Percentiles rank a stretch among this genome's conserved stretches.
Evolutionary conservation across 2,113 vertebrate genomes (phyloP).

Genomic region (Misgurnus mizolepis): DNA sequence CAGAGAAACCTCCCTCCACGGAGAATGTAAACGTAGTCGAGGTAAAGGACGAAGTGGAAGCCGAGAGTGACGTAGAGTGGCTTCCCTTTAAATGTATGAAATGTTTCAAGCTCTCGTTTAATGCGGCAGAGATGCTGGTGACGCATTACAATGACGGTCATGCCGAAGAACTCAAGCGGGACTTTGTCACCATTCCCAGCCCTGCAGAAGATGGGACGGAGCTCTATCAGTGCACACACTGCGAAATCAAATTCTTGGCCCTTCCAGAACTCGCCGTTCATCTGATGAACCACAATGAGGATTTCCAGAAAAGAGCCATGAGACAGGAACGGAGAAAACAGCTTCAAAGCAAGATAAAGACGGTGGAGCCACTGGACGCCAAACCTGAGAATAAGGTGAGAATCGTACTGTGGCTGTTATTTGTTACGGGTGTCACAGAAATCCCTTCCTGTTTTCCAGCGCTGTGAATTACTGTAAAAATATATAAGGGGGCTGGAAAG

Average conservation of each 20-base stretch:
- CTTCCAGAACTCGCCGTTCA: constrained; percentile 85
- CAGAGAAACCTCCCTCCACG: constrained; percentile 72
- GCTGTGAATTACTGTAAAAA: too few relatives aligned
- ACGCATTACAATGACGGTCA: constrained; percentile 97
- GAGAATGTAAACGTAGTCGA: constrained; percentile 71
- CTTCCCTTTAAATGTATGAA: constrained; percentile 93
- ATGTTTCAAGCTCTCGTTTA: constrained; percentile 92
- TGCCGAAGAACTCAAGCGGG: constrained; percentile 89
- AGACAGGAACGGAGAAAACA: constrained; percentile 88
- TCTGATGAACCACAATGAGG: constrained; percentile 90
- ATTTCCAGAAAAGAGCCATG: constrained; percentile 93
- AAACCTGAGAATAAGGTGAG: constrained; percentile 81
- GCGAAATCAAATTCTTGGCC: constrained; percentile 86
- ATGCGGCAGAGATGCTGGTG: constrained; percentile 85
- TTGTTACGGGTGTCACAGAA: constrained; percentile 3
- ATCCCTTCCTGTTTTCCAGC: too few relatives aligned
- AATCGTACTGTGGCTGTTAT: not conserved
- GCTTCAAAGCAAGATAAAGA: constrained; percentile 89
- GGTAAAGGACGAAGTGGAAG: constrained; percentile 78
- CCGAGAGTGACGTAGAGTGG: constrained; percentile 82
- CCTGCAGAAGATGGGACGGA: constrained; percentile 74
- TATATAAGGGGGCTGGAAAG: too few relatives aligned
- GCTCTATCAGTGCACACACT: constrained; percentile 92
- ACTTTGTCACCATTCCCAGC: constrained; percentile 83
- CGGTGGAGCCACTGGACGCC: constrained; percentile 77